Evolutionary conservation across 2,113 vertebrate species (phyloP), one percentile per base, ranked within the genome.

Genomic region (Onychostruthus taczanowskii): DNA sequence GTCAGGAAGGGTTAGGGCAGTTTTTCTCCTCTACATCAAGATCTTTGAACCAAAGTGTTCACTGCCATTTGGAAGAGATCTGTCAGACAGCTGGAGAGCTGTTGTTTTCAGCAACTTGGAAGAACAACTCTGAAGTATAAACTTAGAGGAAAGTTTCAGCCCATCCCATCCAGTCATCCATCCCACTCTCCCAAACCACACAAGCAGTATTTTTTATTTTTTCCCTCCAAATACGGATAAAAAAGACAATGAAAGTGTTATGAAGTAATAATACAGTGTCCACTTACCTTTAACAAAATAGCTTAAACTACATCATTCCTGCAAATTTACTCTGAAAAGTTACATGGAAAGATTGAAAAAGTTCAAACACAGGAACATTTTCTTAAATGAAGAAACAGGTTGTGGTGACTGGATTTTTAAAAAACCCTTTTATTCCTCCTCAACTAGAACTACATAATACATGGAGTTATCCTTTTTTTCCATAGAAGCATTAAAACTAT

Each of bases 401-500:
- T 87, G 53, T 39, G 39, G 15, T 11, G 64, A 86, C 20, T 39
- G 31, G 18, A 10, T 52, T 47, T 63, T 59, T 15, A 15, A 63
- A 59, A 66, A 75, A 26, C 1, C 11, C 15, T 67, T 87, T 50
- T 43, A 75, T 52, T 91, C 47, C 53, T 72, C 49, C 35, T 89
- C n/a, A 62, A 30, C 62, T 73, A 66, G 59, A 89, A 31, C 44
- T 76, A 44, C 56, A 22, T 58, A 68, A 72, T 35, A 72, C 47
- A 70, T 21, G 66, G 31, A 86, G 15, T 74, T 93, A 83, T 87
- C 67, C 37, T 15, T 87, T 93, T 69, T 80, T 84, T 61, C 95
- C 91, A 86, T 73, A 87, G 76, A 94, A 84, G 83, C 50, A 86
- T 21, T 37, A 92, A 96, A 94, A 75, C 2, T 18, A 86, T 52